Percentiles rank a stretch among this genome's conserved stretches.
phyloP scores from a whole-genome alignment of 2,797 vertebrate species.

The Neosalanx taihuensis region DNA sequence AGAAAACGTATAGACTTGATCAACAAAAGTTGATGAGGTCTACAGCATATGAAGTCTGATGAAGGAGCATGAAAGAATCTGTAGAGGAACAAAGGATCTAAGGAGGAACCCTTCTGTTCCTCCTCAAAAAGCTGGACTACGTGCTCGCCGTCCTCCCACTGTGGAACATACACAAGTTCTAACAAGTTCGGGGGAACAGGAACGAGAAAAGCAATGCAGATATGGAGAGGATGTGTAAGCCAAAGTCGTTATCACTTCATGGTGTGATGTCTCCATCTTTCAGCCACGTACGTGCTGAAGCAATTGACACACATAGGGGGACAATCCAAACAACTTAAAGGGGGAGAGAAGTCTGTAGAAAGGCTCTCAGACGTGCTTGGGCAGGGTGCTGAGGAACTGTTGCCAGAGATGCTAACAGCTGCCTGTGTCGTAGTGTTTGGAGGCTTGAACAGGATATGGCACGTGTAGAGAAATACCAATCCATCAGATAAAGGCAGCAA shows the following conservation, averaged over 20 bases:
- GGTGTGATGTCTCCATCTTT: constrained; percentile 39
- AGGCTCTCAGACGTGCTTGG: constrained; percentile 55
- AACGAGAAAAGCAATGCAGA: constrained; percentile 37
- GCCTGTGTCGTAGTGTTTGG: constrained; percentile 35
- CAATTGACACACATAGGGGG: constrained; percentile 41
- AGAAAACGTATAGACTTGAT: too few relatives aligned
- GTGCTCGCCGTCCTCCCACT: neutral
- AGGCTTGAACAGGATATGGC: constrained; percentile 48
- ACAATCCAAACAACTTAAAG: constrained; percentile 52
- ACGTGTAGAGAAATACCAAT: constrained; percentile 66
- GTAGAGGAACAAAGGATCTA: too few relatives aligned
- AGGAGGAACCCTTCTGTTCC: neutral
- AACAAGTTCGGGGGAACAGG: constrained; percentile 23
- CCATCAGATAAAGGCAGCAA: constrained; percentile 61
- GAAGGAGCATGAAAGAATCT: too few relatives aligned
- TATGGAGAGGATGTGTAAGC: constrained; percentile 31
- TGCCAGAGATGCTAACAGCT: constrained; percentile 64
- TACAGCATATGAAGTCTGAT: too few relatives aligned
- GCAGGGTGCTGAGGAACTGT: constrained; percentile 47
- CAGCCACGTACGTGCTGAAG: constrained; percentile 37
- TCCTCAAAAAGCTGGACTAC: neutral
- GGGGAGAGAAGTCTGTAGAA: constrained; percentile 24
- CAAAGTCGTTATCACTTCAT: constrained; percentile 33
- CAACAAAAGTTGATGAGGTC: too few relatives aligned
- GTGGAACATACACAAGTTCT: neutral